Evolutionary conservation across 2,888 invertebrate species (phyloP).

Genomic region (Anoplius nigerrimus): DNA sequence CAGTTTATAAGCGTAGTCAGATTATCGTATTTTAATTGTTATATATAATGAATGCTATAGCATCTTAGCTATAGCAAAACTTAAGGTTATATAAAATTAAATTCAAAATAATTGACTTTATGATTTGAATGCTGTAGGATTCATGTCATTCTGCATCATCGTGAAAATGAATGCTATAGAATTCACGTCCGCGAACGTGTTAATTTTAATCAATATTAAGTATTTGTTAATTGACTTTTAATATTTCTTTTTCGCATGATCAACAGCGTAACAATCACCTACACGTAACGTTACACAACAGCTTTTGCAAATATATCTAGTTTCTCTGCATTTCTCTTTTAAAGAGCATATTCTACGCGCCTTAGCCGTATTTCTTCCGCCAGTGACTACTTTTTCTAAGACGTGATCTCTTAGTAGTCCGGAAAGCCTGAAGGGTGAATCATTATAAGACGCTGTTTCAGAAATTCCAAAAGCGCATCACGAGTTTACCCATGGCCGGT

Average conservation of each 20-base stretch:
- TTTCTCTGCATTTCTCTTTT: slow-evolving; percentile 29
- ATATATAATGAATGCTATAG: no score
- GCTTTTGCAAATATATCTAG: slow-evolving; percentile 14
- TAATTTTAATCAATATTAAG: slow-evolving; percentile 8
- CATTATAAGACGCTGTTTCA: slow-evolving; percentile 28
- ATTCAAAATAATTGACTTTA: no score
- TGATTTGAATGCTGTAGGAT: no score
- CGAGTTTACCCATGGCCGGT: no score
- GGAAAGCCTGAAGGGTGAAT: slow-evolving; percentile 27
- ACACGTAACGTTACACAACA: background rate
- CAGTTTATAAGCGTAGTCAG: no score
- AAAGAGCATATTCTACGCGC: slow-evolving; percentile 34
- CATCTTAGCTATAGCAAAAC: no score
- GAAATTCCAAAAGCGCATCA: slow-evolving; percentile 21
- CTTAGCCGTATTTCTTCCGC: slow-evolving; percentile 31
- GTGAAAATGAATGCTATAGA: no score
- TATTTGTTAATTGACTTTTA: slow-evolving; percentile 6
- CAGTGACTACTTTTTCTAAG: slow-evolving; percentile 33
- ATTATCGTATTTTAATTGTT: no score
- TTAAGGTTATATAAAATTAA: no score
- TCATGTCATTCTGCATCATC: no score
- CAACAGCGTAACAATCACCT: background rate
- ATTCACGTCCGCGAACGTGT: no score
- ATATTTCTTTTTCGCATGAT: slow-evolving; percentile 2
- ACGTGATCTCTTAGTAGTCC: slow-evolving; percentile 28